phyloP scores from a whole-genome alignment of 2,113 vertebrate genomes.

The Microtus pennsylvanicus region DNA sequence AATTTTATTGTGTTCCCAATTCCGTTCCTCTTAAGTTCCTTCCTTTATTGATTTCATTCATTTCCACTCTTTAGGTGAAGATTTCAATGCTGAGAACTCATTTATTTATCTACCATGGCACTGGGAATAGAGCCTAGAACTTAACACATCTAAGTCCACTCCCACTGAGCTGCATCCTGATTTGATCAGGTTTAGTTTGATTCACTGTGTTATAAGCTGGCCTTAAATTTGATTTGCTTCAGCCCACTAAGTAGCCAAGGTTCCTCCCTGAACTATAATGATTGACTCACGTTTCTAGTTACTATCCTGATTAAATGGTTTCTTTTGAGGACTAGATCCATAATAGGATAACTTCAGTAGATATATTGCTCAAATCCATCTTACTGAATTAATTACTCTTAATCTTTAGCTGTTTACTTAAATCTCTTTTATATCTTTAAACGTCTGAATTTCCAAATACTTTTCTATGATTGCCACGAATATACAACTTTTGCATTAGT shows the following conservation, averaged over 20 bases:
- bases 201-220: neutral
- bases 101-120: neutral
- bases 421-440: neutral
- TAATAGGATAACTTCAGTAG: neutral
- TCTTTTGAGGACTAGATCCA: neutral
- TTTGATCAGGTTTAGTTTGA: neutral
- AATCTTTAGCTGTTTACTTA: slow-evolving; percentile 12
- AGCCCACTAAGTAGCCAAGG: neutral
- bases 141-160: neutral
- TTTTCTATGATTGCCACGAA: neutral
- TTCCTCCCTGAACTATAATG: neutral
- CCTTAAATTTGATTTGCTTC: neutral
- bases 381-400: neutral
- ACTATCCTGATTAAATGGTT: neutral
- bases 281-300: neutral
- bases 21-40: neutral
- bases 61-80: neutral
- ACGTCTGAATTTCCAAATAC: neutral
- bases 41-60: neutral
- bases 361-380: neutral
- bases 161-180: neutral
- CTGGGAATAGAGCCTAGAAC: too few species aligned
- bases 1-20: neutral
- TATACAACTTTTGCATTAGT: neutral
- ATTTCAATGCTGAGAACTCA: neutral